A percentile compares a stretch with the other conserved stretches of the same genome.
Evolutionary conservation across 2,113 vertebrate genomes (phyloP).

Genomic region (Oryzias woworae): DNA sequence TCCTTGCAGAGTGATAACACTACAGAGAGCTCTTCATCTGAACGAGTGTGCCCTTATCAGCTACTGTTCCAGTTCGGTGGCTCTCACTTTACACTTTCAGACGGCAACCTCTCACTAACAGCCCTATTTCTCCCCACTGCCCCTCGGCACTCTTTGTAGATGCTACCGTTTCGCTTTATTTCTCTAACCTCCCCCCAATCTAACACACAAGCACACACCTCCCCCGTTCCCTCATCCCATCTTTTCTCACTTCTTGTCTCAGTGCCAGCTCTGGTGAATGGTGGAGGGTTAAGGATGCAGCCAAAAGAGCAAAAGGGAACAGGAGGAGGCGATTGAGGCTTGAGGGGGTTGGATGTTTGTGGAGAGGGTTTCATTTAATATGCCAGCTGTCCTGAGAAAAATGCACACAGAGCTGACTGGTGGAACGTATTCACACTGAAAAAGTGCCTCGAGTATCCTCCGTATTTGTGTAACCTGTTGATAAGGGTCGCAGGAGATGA

Average conservation of each 20-base stretch:
- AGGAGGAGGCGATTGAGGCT: constrained; percentile 41
- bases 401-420: constrained; percentile 46
- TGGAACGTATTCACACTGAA: constrained; percentile 48
- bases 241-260: constrained; percentile 42
- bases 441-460: constrained; percentile 38
- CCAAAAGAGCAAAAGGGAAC: constrained; percentile 52
- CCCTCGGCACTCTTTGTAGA: constrained; percentile 37
- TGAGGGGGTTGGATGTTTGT: constrained; percentile 41
- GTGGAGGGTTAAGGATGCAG: constrained; percentile 44
- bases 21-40: constrained; percentile 57
- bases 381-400: constrained; percentile 64
- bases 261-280: constrained; percentile 61
- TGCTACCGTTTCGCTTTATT: constrained; percentile 55
- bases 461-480: constrained; percentile 29
- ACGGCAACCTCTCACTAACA: constrained; percentile 51
- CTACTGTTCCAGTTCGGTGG: constrained; percentile 55
- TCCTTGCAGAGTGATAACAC: constrained; percentile 45
- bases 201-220: background rate
- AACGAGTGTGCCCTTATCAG: constrained; percentile 40
- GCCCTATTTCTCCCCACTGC: constrained; percentile 51
- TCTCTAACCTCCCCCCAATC: constrained; percentile 16
- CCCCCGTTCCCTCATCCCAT: constrained; percentile 12
- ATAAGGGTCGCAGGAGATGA: constrained; percentile 10
- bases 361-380: constrained; percentile 50
- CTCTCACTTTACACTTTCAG: constrained; percentile 40